Evolutionary conservation across 2,113 vertebrate genomes (phyloP), one percentile per base, ranked within the genome.

Genomic region (Tympanuchus pallidicinctus): DNA sequence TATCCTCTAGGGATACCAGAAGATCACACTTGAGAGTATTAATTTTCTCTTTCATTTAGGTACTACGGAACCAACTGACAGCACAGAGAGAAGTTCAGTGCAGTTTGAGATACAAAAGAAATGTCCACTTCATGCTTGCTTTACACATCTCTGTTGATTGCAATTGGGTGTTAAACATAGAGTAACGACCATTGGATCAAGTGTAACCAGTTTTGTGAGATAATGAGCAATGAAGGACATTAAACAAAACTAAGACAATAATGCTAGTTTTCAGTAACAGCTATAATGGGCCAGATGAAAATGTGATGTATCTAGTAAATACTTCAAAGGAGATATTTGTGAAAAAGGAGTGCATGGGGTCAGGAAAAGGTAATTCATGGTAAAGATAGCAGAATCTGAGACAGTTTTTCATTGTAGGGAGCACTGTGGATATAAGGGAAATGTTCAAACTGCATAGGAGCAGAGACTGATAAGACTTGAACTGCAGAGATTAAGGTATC

Each of bases 401-500:
- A 63, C 86, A 86, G 88, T 86, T 73, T 86, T 94, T 94, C 94
- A 70, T 65, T 88, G 93, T 73, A 91, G 73, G 71, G 69, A 40
- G 24, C 79, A 79, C 10, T 1, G 7, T 76, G 70, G 56, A 40
- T 92, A 66, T 79, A 94, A 92, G 88, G 90, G 82, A 93, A 95
- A 80, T 69, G 90, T 94, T 90, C 82, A 91, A 90, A 92, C 89
- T 88, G 70, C 65, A 63, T 43, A 63, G 91, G 70, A 94, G 93
- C 65, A 90, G 95, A 94, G 82, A 86, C 73, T 88, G 93, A 93
- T 95, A 97, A 96, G 93, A 91, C 57, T 90, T 90, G 76, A 76
- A 91, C 66, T 79, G 82, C 54, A 75, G 86, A 97, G 95, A 96
- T 96, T 94, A 97, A 95, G 88, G 90, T 96, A 94, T 97, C 91